Evolutionary conservation across 2,113 vertebrate genomes (phyloP).

Genomic region (Aptenodytes forsteri): DNA sequence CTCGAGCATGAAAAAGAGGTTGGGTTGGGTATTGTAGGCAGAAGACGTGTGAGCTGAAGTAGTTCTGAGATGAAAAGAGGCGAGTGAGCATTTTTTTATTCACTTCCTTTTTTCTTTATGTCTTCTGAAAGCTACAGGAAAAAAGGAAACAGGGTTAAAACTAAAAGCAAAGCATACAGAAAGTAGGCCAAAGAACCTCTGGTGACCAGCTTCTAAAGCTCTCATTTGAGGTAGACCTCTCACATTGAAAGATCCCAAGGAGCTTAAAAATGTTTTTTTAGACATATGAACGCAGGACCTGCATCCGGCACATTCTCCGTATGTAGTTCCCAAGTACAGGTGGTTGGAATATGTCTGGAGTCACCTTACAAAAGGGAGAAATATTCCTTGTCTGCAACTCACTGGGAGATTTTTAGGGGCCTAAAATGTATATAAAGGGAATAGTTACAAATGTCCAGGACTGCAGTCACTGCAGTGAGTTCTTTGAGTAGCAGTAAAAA

Average conservation of each 20-base stretch:
- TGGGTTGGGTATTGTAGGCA: not conserved
- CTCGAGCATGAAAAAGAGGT: not conserved
- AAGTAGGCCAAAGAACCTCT: not conserved
- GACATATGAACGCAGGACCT: not conserved
- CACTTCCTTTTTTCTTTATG: not conserved
- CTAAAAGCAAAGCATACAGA: not conserved
- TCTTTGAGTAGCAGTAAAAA: not conserved
- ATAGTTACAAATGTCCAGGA: not conserved
- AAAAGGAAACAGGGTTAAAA: not conserved
- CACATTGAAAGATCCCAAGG: not conserved
- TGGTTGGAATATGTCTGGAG: not conserved
- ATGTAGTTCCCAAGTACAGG: not conserved
- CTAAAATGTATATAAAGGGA: not conserved
- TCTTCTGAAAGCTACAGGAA: not conserved
- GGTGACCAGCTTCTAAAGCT: not conserved
- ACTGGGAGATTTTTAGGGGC: not conserved
- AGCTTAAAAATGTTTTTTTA: not conserved
- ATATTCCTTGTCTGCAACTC: not conserved
- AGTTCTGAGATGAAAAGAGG: not conserved
- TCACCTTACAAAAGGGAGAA: not conserved
- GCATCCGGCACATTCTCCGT: not conserved
- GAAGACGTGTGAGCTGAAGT: not conserved
- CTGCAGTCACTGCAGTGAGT: not conserved
- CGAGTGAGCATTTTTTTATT: not conserved
- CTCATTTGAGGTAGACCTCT: not conserved